Base-by-base conservation (phyloP, 2,113 vertebrate species). In the Sceloporus undulatus region DNA sequence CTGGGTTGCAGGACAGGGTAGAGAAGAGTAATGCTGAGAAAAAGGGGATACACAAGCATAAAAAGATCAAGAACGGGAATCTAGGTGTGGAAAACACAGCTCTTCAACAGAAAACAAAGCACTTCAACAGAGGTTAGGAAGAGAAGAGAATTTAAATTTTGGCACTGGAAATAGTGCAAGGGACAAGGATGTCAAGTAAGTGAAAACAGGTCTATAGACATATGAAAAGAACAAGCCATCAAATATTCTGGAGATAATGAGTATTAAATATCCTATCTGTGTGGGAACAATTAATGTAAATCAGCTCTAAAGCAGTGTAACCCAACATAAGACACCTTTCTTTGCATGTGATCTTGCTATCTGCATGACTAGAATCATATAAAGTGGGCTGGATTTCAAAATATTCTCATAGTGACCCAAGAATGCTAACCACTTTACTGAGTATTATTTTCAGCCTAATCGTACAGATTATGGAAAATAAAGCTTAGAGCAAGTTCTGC, bases 41-140 rank as follows among this genome's bases (percentile, higher is more conserved):
- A 66, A 70, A 68, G 83, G 62, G n/a, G 42, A 88, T 66, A 68
- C 19, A 88, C 29, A 82, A 88, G 42, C 29, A 68, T 54, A 76
- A 88, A 70, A 48, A 66, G 54, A 52, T 54, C n/a, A 87, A 87
- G 78, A 79, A 79, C 8, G 54, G 29, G 38, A 66, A 79, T 11
- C 21, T 27, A 38, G n/a, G 23, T 85, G 23, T 75, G 75, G 48
- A 27, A 48, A 85, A 85, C 68, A 40, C 79, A 79, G 19, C 54
- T 82, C 40, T 82, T 71, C 27, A 66, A 68, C 74, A 77, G 80
- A 77, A 87, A 62, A 75, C 68, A 59, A 54, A 79, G 52, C 78
- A 62, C 59, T 62, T 62, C 59, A 62, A 71, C 25, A 71, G 68
- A 76, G 56, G 38, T 23, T 38, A 54, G 54, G 40, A 42, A 40